Conservation (phyloP, 2,797 vertebrate species). For the Sarcophilus harrisii region DNA sequence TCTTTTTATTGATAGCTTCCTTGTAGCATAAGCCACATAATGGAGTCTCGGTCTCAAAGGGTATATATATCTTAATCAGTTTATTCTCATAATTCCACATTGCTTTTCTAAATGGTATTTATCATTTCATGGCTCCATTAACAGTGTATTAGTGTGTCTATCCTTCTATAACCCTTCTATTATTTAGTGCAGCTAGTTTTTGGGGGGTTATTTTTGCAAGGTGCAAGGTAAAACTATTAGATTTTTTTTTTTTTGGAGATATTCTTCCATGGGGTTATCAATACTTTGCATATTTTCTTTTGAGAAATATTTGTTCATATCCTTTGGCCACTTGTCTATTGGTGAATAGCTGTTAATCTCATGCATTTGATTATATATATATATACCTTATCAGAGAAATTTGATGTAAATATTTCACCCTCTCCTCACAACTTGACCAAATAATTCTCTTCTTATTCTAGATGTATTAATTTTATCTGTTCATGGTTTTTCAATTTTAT, state of each 20-base stretch:
- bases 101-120: not conserved
- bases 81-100: not conserved
- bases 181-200: not conserved
- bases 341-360: not conserved
- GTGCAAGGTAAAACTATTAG: not conserved
- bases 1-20: not conserved
- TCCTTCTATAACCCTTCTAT: not conserved
- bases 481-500: not conserved
- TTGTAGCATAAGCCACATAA: not conserved
- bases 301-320: not conserved
- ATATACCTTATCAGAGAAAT: not conserved
- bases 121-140: not conserved
- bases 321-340: not conserved
- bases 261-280: not conserved
- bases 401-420: not conserved
- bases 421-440: not conserved
- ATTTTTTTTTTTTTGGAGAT: not conserved
- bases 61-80: not conserved
- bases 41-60: not conserved
- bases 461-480: not conserved
- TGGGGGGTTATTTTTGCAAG: not conserved
- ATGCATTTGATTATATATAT: not conserved
- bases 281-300: not conserved
- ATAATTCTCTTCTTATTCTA: not conserved
- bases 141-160: not conserved